Base-by-base conservation (phyloP, 2,797 vertebrate species). In the Benthosema pterotum region DNA sequence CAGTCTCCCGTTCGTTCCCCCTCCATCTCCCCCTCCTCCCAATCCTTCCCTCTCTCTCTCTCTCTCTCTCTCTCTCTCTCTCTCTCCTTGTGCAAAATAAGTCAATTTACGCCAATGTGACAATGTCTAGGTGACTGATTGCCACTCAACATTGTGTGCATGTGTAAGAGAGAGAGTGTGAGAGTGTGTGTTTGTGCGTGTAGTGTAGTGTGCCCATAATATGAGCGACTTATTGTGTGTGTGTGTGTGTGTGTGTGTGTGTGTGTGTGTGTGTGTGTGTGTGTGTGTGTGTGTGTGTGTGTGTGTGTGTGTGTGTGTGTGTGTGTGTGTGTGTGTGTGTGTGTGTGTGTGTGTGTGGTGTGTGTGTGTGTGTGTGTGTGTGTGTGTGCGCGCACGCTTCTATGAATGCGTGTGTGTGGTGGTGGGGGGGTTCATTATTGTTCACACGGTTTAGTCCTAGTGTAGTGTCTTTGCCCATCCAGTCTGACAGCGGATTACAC, bases 41-140 rank as follows among this genome's bases (percentile, higher is more conserved):
- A 16, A 25, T 25, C 22, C 22, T 25, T 42, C 63, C 16, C 57
- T 43, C 66, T 25, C 53, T 52, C 60, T 19, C 57, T 43, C 66
- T 25, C 53, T 52, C 60, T 60, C 50, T 86, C 72, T 72, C 81
- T 84, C 65, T 48, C 77, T 77, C 80, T 69, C 83, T 75, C 67
- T 83, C 85, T 72, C 82, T 86, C 82, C 79, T 81, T 83, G 82
- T 83, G 79, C 83, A 85, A 84, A 89, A 86, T 86, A 86, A 88
- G 83, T 83, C 78, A 82, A 89, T 90, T 91, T 88, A 80, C 82
- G 48, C 79, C 85, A 83, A 76, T 77, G 81, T 88, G 88, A 83
- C 89, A 88, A 87, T 71, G 80, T 85, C 75, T 75, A 79, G 82
- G 84, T 89, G 85, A 88, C 73, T 87, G 89, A 91, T 87, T 85